These are phyloP conservation scores for Eulemur mongoz DNA, from an alignment of 2,797 vertebrate species.

Conservation along the genomic window DNA sequence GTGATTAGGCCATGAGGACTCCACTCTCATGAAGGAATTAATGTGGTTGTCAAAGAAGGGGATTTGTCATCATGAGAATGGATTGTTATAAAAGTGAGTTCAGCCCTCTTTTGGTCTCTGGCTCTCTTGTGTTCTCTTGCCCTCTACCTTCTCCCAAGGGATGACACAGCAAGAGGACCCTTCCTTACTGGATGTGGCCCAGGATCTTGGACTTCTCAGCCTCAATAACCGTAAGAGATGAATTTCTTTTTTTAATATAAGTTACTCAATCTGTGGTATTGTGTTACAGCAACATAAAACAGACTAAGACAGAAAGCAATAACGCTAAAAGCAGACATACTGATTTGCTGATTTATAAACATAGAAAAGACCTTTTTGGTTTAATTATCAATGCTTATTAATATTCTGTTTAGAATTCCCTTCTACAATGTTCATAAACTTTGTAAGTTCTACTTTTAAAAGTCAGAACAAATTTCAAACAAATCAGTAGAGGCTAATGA, in stretches of 20 bases:
- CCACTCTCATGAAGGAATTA: not conserved
- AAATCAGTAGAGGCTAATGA: conserved; percentile 68
- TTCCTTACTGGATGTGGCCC: not conserved
- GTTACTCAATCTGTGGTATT: not conserved
- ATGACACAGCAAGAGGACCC: not conserved
- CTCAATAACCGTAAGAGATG: not conserved
- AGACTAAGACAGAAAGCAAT: not conserved
- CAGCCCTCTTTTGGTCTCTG: not conserved
- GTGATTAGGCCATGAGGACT: not conserved
- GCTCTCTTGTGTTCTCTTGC: not conserved
- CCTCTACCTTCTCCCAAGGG: not conserved
- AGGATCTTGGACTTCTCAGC: not conserved
- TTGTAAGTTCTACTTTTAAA: conserved; percentile 62
- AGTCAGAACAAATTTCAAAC: conserved; percentile 57
- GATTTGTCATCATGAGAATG: not conserved
- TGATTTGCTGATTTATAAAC: not conserved
- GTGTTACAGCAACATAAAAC: not conserved
- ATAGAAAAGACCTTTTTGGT: not conserved
- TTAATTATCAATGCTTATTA: conserved; percentile 24
- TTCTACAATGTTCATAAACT: not conserved
- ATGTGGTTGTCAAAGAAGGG: too few relatives aligned
- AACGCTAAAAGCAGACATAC: not conserved
- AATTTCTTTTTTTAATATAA: not conserved
- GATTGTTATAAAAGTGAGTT: not conserved
- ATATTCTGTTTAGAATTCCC: not conserved